Base-by-base conservation (phyloP, 2,113 vertebrate genomes). In the Colius striatus region DNA sequence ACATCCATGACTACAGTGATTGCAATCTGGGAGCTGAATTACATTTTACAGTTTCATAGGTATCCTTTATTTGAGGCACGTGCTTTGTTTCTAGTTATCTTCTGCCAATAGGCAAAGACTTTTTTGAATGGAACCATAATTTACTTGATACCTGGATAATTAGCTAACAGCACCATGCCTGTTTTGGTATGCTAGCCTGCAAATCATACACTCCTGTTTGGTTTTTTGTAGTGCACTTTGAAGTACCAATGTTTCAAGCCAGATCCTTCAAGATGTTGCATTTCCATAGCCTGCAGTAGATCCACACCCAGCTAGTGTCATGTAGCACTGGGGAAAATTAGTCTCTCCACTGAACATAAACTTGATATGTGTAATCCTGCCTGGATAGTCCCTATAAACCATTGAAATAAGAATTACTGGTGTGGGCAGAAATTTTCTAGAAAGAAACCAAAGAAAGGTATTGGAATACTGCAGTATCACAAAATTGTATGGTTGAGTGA, bases 1-100 rank as follows among this genome's bases (percentile, higher is more conserved):
- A 16, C 0, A 2, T 13, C 11, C 0, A 1, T 12, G 48, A 53
- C 30, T 25, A 63, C 0, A 5, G 9, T 4, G 2, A 30, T 29
- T 47, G 17, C 45, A 61, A 26, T 67, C 89, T 26, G 23, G 27
- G 26, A 57, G 62, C 38, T 55, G 50, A 87, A 34, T 1, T 48
- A 16, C 68, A 11, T 48, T 60, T 29, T 63, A 11, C 55, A 51
- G 10, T 84, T 72, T 17, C 9, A 6, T 55, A 57, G 17, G 36
- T 55, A 62, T 6, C 6, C 29, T 82, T 32, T 63, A 22, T 82
- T 80, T 84, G 50, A 34, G 57, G 57, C 21, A 43, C 6, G 6
- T 8, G 3, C 30, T 14, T 68, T 75, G 13, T n/a, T 90, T 86
- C 70, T 48, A 9, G 16, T 71, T 72, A 13, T 51, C 11, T 89